Evolutionary conservation across 23 tunicate species (phyloP), one percentile per base, ranked within the genome.

Genomic region (Oikopleura dioica): DNA sequence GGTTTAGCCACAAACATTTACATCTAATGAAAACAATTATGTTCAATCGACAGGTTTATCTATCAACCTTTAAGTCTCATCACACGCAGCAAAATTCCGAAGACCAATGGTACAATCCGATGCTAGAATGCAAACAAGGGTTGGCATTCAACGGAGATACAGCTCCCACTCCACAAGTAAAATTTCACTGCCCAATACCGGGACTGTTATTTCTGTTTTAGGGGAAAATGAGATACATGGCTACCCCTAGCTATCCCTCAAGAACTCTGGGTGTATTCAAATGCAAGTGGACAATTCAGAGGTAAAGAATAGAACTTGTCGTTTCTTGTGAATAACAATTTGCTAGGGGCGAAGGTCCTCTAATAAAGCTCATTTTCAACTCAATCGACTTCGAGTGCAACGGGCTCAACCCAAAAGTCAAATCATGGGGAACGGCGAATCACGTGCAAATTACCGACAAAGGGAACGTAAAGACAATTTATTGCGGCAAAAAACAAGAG

Each of bases 191-290:
- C n/a, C n/a, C n/a, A n/a, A n/a, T n/a, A n/a, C n/a, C n/a, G n/a
- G n/a, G n/a, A n/a, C n/a, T n/a, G n/a, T n/a, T n/a, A n/a, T n/a
- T n/a, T n/a, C n/a, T n/a, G n/a, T n/a, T n/a, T n/a, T n/a, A n/a
- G n/a, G n/a, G n/a, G 72, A 63, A 63, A 63, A 63, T 63, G 72
- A 63, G 26, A 28, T 63, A 63, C 72, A 63, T 63, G 72, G 72
- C 72, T 2, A 63, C 72, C 33, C 72, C 72, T 28, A 63, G 72
- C 26, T 63, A 63, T 31, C 72, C 72, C 72, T 24, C 72, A 31
- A 23, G 72, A 5, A 63, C 72, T 2, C 2, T 63, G 72, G 72
- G 72, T 4, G 72, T 63, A 16, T 63, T 63, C 33, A 63, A 63
- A 63, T 63, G 72, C 72, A 63, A 63, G 33, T 63, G 72, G 72